A percentile compares a stretch with the other conserved stretches of the same genome.
phyloP scores from a whole-genome alignment of 2,888 invertebrate species.

The Apamea monoglypha region DNA sequence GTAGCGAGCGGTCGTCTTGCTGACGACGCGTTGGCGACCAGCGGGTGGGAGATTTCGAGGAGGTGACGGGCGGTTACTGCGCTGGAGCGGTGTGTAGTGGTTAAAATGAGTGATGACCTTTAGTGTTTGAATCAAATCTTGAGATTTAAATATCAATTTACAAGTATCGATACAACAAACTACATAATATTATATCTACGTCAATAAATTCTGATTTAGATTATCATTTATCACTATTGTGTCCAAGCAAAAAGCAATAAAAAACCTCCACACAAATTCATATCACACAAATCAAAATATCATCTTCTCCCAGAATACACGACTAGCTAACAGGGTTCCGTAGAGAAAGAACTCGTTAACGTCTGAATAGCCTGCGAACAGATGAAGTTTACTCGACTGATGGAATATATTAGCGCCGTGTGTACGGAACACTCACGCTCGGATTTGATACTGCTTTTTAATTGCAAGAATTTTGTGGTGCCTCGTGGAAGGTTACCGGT shows the following conservation, averaged over 20 bases:
- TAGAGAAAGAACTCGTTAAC: constrained; percentile 74
- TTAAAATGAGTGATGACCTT: too few species aligned
- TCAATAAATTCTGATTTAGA: not conserved
- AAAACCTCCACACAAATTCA: constrained; percentile 47
- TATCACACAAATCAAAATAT: constrained; percentile 62
- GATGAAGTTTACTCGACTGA: constrained; percentile 81
- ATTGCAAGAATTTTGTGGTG: constrained; percentile 63
- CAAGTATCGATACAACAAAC: too few species aligned
- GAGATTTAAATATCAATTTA: too few species aligned
- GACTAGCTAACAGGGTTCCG: constrained; percentile 67
- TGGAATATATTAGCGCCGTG: constrained; percentile 81
- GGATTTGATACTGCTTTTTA: constrained; percentile 64
- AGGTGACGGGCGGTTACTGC: too few species aligned
- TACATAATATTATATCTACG: not conserved
- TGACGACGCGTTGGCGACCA: too few species aligned
- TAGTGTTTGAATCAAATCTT: too few species aligned
- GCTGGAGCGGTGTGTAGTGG: too few species aligned
- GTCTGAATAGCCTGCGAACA: constrained; percentile 75
- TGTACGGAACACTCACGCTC: constrained; percentile 51
- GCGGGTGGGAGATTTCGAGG: too few species aligned
- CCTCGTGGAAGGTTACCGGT: not conserved
- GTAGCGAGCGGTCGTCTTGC: too few species aligned
- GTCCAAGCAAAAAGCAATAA: constrained; percentile 16
- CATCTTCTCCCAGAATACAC: constrained; percentile 44
- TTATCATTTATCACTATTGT: not conserved